Conservation (phyloP, 1,140 invertebrate genomes). For the Sarcophaga peregrina region DNA sequence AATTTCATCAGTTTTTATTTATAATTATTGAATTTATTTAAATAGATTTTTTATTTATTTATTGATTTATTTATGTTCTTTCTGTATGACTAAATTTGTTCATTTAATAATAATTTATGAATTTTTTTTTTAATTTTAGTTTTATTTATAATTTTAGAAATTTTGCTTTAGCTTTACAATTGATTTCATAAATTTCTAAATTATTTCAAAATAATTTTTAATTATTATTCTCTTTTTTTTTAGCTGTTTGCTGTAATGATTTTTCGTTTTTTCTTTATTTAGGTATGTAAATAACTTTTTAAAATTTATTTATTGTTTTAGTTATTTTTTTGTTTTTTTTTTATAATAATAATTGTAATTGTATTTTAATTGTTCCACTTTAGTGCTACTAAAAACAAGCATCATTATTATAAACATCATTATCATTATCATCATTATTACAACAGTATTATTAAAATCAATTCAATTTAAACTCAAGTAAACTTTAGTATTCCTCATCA, state of each 20-base stretch:
- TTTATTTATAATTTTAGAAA: too few relatives aligned
- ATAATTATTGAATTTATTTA: background rate
- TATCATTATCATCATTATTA: background rate
- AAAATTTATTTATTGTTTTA: too few relatives aligned
- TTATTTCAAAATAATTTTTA: background rate
- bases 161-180: constrained; percentile 9
- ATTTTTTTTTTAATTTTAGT: too few relatives aligned
- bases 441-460: too few relatives aligned
- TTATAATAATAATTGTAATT: background rate
- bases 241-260: background rate
- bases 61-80: background rate
- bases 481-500: background rate
- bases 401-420: background rate
- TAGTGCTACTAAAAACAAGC: constrained; percentile 16
- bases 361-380: constrained; percentile 18
- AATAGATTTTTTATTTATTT: background rate
- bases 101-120: too few relatives aligned
- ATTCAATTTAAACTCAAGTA: too few relatives aligned
- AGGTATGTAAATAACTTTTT: too few relatives aligned
- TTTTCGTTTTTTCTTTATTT: too few relatives aligned
- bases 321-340: background rate
- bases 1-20: background rate
- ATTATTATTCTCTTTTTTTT: background rate
- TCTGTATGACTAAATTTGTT: too few relatives aligned
- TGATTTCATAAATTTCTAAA: constrained; percentile 19